phyloP scores from a whole-genome alignment of 2,113 vertebrate genomes.

The Eptesicus fuscus region DNA sequence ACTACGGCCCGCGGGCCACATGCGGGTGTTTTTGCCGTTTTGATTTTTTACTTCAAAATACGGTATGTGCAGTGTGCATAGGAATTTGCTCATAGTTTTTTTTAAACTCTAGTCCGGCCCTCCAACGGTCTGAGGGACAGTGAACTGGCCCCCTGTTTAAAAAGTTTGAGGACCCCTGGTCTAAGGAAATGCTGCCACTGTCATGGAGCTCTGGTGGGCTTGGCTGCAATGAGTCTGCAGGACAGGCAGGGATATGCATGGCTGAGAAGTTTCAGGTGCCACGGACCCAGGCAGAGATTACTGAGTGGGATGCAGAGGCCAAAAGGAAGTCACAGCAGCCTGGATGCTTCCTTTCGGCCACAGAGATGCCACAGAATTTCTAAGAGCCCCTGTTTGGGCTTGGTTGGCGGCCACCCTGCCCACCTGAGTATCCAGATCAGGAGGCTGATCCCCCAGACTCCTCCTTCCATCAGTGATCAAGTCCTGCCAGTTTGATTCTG shows the following conservation, averaged over 20 bases:
- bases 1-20: too few species aligned
- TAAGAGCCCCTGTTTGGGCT: fast-evolving
- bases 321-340: neutral
- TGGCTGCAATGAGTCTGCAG: neutral
- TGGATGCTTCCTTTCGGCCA: fast-evolving
- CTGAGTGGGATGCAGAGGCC: neutral
- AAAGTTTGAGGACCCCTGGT: too few species aligned
- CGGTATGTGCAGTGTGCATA: too few species aligned
- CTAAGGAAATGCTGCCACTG: neutral
- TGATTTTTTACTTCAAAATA: too few species aligned
- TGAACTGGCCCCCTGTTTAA: too few species aligned
- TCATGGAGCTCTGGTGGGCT: neutral
- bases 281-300: neutral
- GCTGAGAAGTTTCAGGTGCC: neutral
- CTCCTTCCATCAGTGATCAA: neutral
- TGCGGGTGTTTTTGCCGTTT: too few species aligned
- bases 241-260: neutral
- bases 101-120: too few species aligned
- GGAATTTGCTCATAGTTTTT: too few species aligned
- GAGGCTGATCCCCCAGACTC: neutral
- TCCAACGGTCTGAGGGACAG: too few species aligned
- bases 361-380: too few species aligned
- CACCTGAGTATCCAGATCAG: neutral
- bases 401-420: fast-evolving
- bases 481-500: neutral